Base-by-base conservation (phyloP, 1,140 invertebrate genomes). In the Bombus difficillimus region DNA sequence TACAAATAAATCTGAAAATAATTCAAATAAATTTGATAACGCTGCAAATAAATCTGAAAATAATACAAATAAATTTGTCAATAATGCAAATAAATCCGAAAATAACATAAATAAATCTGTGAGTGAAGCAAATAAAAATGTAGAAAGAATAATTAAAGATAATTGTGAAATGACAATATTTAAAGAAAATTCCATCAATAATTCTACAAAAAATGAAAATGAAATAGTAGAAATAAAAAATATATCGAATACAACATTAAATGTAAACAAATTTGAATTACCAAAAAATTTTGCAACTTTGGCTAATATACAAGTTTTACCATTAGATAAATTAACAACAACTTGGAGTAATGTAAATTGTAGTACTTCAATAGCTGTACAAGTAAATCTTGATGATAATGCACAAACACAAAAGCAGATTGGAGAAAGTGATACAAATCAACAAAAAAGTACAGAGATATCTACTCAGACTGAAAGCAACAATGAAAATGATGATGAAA, bases 361-460 rank as follows among this genome's bases (percentile, higher is more conserved):
- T 72, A 96, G 95, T 83, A 94, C 95, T 43, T 96, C 96, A 0
- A 96, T 96, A 86, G 96, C 96, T 12, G 96, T 96, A 3, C 96
- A 96, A 89, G 96, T 96, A 28, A 96, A 96, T 92, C 92, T 96
- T 37, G 94, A 95, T 47, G 93, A 95, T 4, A 92, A 92, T 13
- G 83, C 83, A 10, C 89, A 93, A 62, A 74, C 88, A 34, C 66
- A 83, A 13, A 87, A 90, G 53, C 66, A 83, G 37, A 62, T 28
- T 28, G 86, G 87, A 32, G 83, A 88, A 37, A 86, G 83, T 5
- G 88, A 92, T 25, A 62, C 28, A 15, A 90, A 85, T 72, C 89
- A 90, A 32, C 92, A 93, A 1, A 93, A 91, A n/a, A 93, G 92
- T 78, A 95, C 94, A 6, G 96, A 96, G 85, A 96, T 95, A 88